Conservation (phyloP, 2,113 vertebrate genomes). For the Colossoma macropomum region DNA sequence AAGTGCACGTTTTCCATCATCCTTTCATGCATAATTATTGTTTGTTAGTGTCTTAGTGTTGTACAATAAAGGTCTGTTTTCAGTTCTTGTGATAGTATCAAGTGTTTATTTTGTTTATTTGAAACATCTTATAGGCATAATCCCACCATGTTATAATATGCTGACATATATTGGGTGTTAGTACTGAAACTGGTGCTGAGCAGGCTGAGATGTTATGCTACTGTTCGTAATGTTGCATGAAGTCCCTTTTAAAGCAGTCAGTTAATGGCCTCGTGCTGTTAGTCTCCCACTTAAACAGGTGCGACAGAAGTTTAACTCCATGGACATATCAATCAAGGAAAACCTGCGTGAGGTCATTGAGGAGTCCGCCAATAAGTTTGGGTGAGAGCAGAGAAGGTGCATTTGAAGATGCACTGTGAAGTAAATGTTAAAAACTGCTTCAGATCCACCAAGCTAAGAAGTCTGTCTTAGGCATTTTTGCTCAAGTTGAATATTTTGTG, state of each 20-base stretch:
- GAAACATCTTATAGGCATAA: neutral
- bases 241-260: conserved; percentile 1
- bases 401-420: neutral
- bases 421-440: neutral
- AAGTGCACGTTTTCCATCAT: neutral
- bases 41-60: neutral
- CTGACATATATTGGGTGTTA: too few relatives aligned
- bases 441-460: neutral
- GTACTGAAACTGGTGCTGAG: neutral
- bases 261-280: neutral
- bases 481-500: neutral
- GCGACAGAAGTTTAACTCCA: conserved; percentile 93
- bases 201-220: too few relatives aligned
- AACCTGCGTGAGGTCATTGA: conserved; percentile 94
- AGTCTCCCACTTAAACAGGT: conserved; percentile 95
- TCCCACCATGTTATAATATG: too few relatives aligned
- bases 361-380: conserved; percentile 94
- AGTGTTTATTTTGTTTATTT: neutral
- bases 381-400: conserved; percentile 73
- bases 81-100: neutral
- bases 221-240: neutral
- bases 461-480: too few relatives aligned
- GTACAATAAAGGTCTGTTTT: neutral
- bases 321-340: conserved; percentile 95
- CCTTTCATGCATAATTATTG: neutral